phyloP scores from a whole-genome alignment of 1,140 invertebrate genomes.

The Camponotus pennsylvanicus region DNA sequence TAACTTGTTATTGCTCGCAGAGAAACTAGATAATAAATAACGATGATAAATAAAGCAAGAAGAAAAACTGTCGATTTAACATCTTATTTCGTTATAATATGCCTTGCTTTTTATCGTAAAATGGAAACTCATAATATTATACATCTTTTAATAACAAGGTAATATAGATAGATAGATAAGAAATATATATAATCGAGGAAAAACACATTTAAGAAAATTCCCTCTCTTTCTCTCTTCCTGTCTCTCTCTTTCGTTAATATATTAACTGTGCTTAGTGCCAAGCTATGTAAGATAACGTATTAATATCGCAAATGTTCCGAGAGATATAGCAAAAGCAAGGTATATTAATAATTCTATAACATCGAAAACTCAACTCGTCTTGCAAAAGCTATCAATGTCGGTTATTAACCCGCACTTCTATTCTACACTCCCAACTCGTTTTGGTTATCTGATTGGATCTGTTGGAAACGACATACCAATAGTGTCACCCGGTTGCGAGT shows the following conservation, averaged over 20 bases:
- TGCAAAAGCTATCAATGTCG: background rate
- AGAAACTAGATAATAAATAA: background rate
- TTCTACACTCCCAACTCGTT: conserved; percentile 20
- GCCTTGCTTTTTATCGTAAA: background rate
- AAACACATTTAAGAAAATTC: background rate
- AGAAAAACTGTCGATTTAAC: background rate
- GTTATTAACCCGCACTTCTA: conserved; percentile 22
- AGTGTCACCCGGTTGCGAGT: background rate
- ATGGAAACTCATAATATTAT: background rate
- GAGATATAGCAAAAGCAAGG: background rate
- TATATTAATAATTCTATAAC: background rate
- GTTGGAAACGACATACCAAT: background rate
- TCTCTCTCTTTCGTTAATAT: no score
- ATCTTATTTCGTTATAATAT: background rate
- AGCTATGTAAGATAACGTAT: background rate
- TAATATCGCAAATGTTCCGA: background rate
- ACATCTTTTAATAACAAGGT: background rate
- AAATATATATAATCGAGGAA: background rate
- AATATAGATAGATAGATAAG: background rate
- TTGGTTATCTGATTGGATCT: conserved; percentile 38
- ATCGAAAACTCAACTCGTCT: background rate
- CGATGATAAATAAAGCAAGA: background rate
- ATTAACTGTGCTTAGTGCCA: background rate
- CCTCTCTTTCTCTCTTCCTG: background rate
- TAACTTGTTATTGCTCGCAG: background rate